Evolutionary conservation across 2,113 vertebrate genomes (phyloP), one percentile per base, ranked within the genome.

Genomic region (Patagioenas fasciata): DNA sequence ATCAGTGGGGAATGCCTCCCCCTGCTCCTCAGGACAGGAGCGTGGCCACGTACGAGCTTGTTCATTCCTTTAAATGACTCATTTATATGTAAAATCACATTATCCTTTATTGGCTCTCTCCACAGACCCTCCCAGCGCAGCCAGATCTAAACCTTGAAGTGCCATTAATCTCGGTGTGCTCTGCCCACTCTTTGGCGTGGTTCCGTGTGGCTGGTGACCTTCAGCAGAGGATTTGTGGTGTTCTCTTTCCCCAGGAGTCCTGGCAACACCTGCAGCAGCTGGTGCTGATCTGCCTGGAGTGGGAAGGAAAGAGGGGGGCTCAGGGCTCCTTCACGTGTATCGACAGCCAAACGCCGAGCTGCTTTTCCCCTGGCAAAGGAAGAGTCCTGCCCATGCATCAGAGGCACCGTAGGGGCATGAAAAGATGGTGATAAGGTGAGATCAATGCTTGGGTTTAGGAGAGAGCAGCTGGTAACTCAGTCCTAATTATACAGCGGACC

Each of bases 61-160:
- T 87, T 66, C 0, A 0, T 58, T 31, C 89, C 83, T 88, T 48
- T 29, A 62, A 91, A 86, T 12, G 13, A 80, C 81, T 94, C 81
- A 57, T 93, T 96, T 88, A n/a, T 53, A 80, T 93, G 87, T 92
- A 95, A 94, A 95, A 96, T 80, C 57, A 2, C 25, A 67, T 91
- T 7, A 86, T 81, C 53, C 24, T 70, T 94, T 80, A 80, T 67
- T 73, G 92, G 65, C 72, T 65, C 71, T 73, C 88, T 72, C 81
- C 47, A 23, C 50, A 84, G 95, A 80, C 80, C 73, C 81, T 89
- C 87, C 82, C 80, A 71, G 93, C 82, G 14, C 73, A 72, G 85
- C 15, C 54, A 95, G 71, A 88, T 36, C 90, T 36, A n/a, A 96
- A 53, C 91, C 86, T 38, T 88, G 84, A 66, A 84, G 91, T 51